Evolutionary conservation across 2,888 invertebrate species (phyloP), one percentile per base, ranked within the genome.

Genomic region (Dynastes hyllus): DNA sequence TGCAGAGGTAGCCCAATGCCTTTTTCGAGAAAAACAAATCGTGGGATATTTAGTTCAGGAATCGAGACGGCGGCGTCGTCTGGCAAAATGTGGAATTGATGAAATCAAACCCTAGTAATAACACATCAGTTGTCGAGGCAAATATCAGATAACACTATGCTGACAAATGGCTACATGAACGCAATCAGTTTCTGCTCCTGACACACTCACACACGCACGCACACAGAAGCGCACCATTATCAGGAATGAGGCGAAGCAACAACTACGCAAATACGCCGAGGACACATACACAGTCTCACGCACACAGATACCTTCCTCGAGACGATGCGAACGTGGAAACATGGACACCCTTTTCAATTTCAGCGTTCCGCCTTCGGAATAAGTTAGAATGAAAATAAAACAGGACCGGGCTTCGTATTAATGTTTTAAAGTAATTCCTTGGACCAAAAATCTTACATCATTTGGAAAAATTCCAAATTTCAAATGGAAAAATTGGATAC

Each of bases 211-310:
- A 65, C 66, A 66, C 40, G 37, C 9, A 69, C 69, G 32, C 29
- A 16, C 51, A 29, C 69, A 32, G 11, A 79, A 79, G 13, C 51
- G 1, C 69, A 32, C 27, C 79, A 80, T 80, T 82, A 82, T 84
- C 83, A 81, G 82, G 81, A 81, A 82, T 81, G 82, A 79, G 81
- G 79, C 75, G 79, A 78, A 82, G 83, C 81, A 80, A 81, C 81
- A 83, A 81, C 82, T 82, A 80, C 79, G 81, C 82, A 81, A 80
- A 58, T 50, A 71, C 73, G 16, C 45, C 8, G 8, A 58, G 45
- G 32, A 58, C 58, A 55, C n/a, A 22, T 16, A n/a, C 37, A 55
- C 16, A 40, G 13, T 45, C n/a, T 37, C 73, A 75, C 73, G 22
- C 37, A 61, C 73, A 75, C 27, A 45, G 11, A 50, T 40, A 22